A percentile compares a stretch with the other conserved stretches of the same genome.
phyloP scores from a whole-genome alignment of 2,888 invertebrate species.

The Ichneumoninae sp. region DNA sequence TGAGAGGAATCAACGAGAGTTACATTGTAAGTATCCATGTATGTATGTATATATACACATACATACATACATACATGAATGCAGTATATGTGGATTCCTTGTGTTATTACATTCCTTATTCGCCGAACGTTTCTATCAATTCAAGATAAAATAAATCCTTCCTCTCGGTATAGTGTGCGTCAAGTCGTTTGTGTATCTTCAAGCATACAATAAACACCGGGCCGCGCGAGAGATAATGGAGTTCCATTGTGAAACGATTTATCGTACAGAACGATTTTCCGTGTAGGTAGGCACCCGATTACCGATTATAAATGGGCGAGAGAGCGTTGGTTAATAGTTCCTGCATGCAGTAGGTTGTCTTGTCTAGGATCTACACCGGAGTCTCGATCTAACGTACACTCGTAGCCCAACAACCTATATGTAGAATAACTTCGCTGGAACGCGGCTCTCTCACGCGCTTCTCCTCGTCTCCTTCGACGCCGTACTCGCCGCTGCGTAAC shows the following conservation, averaged over 20 bases:
- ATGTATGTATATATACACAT: no score
- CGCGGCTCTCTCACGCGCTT: slow-evolving; percentile 67
- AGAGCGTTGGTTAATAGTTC: slow-evolving; percentile 64
- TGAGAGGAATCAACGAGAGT: slow-evolving; percentile 12
- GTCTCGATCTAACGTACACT: slow-evolving; percentile 22
- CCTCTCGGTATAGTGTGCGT: slow-evolving; percentile 11
- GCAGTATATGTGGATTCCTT: no score
- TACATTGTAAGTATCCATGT: no score
- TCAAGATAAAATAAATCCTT: slow-evolving; percentile 48
- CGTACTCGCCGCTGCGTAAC: slow-evolving; percentile 54
- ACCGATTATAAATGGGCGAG: slow-evolving; percentile 68
- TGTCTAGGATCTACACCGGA: slow-evolving; percentile 40
- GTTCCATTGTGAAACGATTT: slow-evolving; percentile 68
- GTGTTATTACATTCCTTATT: slow-evolving; percentile 31
- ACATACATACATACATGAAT: no score
- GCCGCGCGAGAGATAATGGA: slow-evolving; percentile 52
- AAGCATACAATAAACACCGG: slow-evolving; percentile 28
- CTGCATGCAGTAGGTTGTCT: slow-evolving; percentile 55
- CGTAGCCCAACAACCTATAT: slow-evolving; percentile 6
- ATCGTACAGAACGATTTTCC: slow-evolving; percentile 67
- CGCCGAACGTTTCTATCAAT: slow-evolving; percentile 19
- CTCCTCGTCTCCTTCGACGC: slow-evolving; percentile 47
- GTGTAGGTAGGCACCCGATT: slow-evolving; percentile 66
- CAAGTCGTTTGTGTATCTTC: slow-evolving; percentile 41
- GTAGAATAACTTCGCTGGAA: slow-evolving; percentile 59